A percentile compares a stretch with the other conserved stretches of the same genome.
Evolutionary conservation across 1,140 invertebrate genomes (phyloP).

Genomic region (Ladona fulva): DNA sequence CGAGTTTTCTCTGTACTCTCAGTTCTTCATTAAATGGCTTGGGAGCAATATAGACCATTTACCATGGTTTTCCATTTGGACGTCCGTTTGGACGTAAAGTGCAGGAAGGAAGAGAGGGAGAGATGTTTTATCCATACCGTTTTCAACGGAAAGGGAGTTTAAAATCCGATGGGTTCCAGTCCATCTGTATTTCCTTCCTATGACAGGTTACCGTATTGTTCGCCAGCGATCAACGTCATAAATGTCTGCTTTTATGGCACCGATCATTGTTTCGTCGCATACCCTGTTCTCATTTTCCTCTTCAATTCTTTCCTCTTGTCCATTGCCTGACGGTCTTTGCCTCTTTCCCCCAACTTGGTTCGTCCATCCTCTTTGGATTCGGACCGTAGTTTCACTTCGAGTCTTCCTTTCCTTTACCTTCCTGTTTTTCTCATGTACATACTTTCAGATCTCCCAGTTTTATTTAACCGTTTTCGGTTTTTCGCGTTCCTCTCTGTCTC

Average conservation of each 20-base stretch:
- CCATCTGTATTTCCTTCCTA: constrained; percentile 1
- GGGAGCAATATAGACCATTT: too few species aligned
- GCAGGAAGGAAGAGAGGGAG: background rate
- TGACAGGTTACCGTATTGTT: constrained; percentile 1
- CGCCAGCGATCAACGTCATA: background rate
- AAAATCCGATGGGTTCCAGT: background rate
- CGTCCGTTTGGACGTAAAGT: too few species aligned
- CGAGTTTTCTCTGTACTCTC: too few species aligned
- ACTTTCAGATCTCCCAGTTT: too few species aligned
- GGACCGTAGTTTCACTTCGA: background rate
- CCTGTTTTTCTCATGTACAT: too few species aligned
- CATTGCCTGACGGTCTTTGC: background rate
- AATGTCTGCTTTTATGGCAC: background rate
- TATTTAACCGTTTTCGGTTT: too few species aligned
- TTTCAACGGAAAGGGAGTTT: background rate
- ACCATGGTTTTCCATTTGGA: too few species aligned
- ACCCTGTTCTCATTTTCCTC: background rate
- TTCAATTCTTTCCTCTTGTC: background rate
- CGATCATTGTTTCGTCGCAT: constrained; percentile 4
- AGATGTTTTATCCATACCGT: background rate
- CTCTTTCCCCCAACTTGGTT: background rate
- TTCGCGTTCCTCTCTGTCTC: too few species aligned
- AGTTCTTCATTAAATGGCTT: too few species aligned
- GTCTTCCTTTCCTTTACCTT: background rate
- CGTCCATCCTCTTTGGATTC: background rate